These are phyloP conservation scores for Heliornis fulica DNA, from an alignment of 2,113 vertebrate species.

Conservation along the genomic window DNA sequence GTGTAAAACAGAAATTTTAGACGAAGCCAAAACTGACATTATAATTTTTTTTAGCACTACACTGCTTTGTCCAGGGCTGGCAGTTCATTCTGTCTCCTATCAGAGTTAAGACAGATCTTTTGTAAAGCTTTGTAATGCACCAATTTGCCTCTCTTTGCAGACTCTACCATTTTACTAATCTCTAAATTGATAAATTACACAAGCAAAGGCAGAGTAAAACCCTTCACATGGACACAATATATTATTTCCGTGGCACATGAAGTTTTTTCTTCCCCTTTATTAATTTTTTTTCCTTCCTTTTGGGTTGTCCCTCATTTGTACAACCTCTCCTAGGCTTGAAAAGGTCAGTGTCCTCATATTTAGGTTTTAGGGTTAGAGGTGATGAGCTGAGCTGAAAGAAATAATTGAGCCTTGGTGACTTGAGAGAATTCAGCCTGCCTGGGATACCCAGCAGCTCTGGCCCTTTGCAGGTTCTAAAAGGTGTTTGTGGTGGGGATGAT, in stretches of 20 bases:
- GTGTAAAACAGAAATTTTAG: not conserved
- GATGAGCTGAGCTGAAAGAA: conserved; percentile 31
- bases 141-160: not conserved
- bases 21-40: not conserved
- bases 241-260: not conserved
- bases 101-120: not conserved
- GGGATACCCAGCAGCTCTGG: not conserved
- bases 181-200: not conserved
- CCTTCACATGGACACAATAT: accelerated
- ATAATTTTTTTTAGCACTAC: not conserved
- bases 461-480: conserved; percentile 31
- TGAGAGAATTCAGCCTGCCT: not conserved
- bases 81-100: not conserved
- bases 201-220: not conserved
- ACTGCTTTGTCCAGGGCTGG: not conserved
- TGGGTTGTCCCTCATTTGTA: conserved; percentile 7
- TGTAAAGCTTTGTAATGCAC: not conserved
- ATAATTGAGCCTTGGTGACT: conserved; percentile 1
- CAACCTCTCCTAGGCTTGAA: conserved; percentile 20
- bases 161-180: not conserved
- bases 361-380: conserved; percentile 1
- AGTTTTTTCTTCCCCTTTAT: not conserved
- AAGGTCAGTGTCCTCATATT: conserved; percentile 22
- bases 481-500: not conserved
- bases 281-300: not conserved